A percentile compares a stretch with the other conserved stretches of the same genome.
Conservation (phyloP, 2,113 vertebrate species). For the Sakesphorus luctuosus region DNA sequence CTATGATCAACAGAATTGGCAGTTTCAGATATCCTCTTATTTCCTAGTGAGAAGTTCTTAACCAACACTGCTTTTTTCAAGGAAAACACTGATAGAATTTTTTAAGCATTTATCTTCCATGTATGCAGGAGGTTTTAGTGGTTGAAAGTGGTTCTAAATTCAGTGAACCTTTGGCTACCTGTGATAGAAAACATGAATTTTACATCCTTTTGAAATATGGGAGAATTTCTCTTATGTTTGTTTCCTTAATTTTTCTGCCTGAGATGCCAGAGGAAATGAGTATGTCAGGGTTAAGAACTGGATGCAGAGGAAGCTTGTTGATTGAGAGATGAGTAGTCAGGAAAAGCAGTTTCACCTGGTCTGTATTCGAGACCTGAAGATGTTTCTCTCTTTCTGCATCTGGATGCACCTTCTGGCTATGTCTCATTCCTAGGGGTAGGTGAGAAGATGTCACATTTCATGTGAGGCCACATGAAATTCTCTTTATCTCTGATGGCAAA, state of each 20-base stretch:
- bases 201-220: not conserved
- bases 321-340: not conserved
- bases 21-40: not conserved
- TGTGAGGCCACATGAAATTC: not conserved
- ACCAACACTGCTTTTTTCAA: not conserved
- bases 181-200: not conserved
- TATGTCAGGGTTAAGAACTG: not conserved
- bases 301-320: not conserved
- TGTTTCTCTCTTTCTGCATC: not conserved
- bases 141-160: not conserved
- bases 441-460: not conserved
- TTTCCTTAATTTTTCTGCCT: not conserved
- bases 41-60: not conserved
- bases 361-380: not conserved
- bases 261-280: not conserved
- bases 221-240: not conserved
- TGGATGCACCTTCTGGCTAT: not conserved
- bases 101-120: not conserved
- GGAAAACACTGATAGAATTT: not conserved
- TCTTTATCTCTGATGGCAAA: not conserved
- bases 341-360: not conserved
- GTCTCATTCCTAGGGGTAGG: not conserved
- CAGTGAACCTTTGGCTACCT: not conserved
- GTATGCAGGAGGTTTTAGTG: not conserved
- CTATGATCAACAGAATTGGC: not conserved